Evolutionary conservation across 2,888 invertebrate genomes (phyloP).

Genomic region (Nemurella pictetii): DNA sequence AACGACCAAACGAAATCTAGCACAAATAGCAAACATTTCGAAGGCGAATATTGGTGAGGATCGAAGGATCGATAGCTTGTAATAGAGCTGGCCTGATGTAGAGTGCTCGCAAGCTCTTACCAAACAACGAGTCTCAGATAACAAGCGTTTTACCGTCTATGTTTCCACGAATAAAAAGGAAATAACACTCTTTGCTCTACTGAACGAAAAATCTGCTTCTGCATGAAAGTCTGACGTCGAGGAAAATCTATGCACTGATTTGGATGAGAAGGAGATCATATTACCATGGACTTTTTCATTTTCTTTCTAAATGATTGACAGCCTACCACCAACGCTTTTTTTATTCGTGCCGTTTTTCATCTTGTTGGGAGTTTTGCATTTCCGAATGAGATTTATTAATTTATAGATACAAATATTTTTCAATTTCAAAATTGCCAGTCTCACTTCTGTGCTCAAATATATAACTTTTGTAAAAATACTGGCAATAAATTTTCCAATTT

Average conservation of each 20-base stretch:
- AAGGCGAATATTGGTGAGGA: neutral
- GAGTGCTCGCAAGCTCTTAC: neutral
- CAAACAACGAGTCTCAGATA: neutral
- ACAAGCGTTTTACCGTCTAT: neutral
- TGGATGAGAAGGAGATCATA: neutral
- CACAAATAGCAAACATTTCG: constrained; percentile 8
- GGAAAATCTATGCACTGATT: neutral
- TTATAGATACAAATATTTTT: neutral
- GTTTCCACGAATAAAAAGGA: neutral
- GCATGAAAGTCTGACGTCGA: neutral
- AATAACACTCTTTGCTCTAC: neutral
- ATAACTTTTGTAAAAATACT: neutral
- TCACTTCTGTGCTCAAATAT: neutral
- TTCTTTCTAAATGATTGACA: neutral
- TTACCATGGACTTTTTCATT: neutral
- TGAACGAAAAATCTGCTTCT: neutral
- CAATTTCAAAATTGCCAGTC: neutral
- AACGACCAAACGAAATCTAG: neutral
- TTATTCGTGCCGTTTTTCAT: neutral
- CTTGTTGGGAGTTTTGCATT: neutral
- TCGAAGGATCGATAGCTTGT: neutral
- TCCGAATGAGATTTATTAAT: neutral
- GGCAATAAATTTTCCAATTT: neutral
- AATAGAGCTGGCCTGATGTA: neutral
- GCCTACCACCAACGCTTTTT: too few relatives aligned